These are phyloP conservation scores for Uria lomvia DNA, from an alignment of 2,113 vertebrate species.

Conservation along the genomic window DNA sequence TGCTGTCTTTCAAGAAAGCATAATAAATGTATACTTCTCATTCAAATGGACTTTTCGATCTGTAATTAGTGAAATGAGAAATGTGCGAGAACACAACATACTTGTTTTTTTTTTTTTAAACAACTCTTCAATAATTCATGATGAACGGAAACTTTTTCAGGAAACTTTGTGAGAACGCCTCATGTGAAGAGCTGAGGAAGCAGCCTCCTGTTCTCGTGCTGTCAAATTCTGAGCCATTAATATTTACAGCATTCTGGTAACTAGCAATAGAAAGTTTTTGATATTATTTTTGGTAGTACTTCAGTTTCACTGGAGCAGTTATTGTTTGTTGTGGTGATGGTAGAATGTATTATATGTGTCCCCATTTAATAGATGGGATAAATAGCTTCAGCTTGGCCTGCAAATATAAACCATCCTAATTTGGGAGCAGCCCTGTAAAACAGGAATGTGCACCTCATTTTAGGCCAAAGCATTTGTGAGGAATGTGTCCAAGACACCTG, in stretches of 20 bases:
- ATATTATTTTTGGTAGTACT: background rate
- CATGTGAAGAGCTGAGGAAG: background rate
- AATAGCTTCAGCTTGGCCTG: background rate
- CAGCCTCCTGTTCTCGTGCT: background rate
- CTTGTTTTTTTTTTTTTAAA: background rate
- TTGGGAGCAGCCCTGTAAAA: constrained; percentile 26
- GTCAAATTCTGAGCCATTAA: background rate
- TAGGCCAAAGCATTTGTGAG: constrained; percentile 40
- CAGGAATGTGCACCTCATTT: constrained; percentile 62
- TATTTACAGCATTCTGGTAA: background rate
- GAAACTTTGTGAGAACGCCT: background rate
- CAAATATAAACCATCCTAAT: constrained; percentile 22
- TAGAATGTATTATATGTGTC: background rate
- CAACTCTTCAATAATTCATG: background rate
- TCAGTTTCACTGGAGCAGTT: background rate
- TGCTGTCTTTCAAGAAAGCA: background rate
- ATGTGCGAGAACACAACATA: background rate
- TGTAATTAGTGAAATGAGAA: background rate
- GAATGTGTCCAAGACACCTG: constrained; percentile 72
- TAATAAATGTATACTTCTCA: background rate
- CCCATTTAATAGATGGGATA: background rate
- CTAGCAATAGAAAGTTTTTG: background rate
- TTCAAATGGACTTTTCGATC: background rate
- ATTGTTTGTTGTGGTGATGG: background rate
- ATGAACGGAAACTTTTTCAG: background rate